phyloP scores from a whole-genome alignment of 2,113 vertebrate species.

The Nannobrachium achirus region DNA sequence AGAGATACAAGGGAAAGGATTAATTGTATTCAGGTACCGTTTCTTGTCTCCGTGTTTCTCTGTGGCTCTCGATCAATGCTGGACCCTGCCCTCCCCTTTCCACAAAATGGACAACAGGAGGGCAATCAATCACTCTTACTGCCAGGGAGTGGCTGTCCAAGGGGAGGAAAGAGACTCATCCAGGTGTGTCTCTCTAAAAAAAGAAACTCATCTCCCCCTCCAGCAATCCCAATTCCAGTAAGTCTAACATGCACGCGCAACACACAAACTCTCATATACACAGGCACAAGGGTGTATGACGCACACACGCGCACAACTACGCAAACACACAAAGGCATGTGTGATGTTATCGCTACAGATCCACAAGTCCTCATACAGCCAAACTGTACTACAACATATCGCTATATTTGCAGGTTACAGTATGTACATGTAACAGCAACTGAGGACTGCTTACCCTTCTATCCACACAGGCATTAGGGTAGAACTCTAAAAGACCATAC shows the following conservation, averaged over 20 bases:
- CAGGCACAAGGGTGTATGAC: not conserved
- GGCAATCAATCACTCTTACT: constrained; percentile 11
- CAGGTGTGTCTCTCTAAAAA: constrained; percentile 11
- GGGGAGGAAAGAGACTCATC: not conserved
- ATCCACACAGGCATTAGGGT: not conserved
- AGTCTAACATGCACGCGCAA: not conserved
- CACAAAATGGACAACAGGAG: not conserved
- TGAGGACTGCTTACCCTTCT: too few species aligned
- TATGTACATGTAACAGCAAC: too few species aligned
- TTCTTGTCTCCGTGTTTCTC: too few species aligned
- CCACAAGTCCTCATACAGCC: too few species aligned
- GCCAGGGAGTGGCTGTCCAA: not conserved
- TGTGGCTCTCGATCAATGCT: too few species aligned
- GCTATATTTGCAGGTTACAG: too few species aligned
- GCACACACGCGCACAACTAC: not conserved
- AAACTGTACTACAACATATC: too few species aligned
- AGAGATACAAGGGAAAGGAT: too few species aligned
- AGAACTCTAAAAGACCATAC: too few species aligned
- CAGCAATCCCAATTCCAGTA: not conserved
- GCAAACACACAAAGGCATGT: not conserved
- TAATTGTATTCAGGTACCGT: too few species aligned
- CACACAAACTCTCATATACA: not conserved
- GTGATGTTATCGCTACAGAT: too few species aligned
- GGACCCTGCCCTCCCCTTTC: not conserved
- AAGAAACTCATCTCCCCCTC: not conserved